Evolutionary conservation across 2,888 invertebrate genomes (phyloP).

Genomic region (Philonicus albiceps): DNA sequence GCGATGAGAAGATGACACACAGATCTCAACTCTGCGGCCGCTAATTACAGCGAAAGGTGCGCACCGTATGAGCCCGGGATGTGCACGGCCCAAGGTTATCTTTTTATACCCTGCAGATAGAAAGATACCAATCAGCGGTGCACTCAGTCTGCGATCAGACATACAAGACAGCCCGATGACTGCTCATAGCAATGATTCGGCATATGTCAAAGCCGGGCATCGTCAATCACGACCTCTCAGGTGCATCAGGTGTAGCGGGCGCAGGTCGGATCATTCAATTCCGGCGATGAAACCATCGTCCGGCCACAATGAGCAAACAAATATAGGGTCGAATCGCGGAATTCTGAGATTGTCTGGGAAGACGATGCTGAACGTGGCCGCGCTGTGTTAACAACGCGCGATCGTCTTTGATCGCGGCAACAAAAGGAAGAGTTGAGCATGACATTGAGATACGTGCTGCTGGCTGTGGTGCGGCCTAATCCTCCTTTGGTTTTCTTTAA

Average conservation of each 20-base stretch:
- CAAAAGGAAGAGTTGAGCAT: slow-evolving; percentile 30
- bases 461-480: not conserved
- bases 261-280: not conserved
- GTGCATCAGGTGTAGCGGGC: not conserved
- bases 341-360: not conserved
- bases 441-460: slow-evolving; percentile 34
- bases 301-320: not conserved
- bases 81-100: not conserved
- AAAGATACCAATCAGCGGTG: not conserved
- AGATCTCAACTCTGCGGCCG: not conserved
- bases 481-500: slow-evolving; percentile 29
- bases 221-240: not conserved
- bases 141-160: not conserved
- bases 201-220: slow-evolving; percentile 1
- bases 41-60: not conserved
- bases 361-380: not conserved
- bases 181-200: slow-evolving; percentile 13
- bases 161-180: not conserved
- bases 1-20: not conserved
- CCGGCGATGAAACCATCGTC: not conserved
- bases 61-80: not conserved
- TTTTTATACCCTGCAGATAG: not conserved
- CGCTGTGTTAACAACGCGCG: slow-evolving; percentile 12
- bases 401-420: slow-evolving; percentile 30
- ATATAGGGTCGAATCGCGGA: not conserved